These are phyloP conservation scores for Chunga burmeisteri DNA, from an alignment of 2,113 vertebrate species.

Conservation along the genomic window DNA sequence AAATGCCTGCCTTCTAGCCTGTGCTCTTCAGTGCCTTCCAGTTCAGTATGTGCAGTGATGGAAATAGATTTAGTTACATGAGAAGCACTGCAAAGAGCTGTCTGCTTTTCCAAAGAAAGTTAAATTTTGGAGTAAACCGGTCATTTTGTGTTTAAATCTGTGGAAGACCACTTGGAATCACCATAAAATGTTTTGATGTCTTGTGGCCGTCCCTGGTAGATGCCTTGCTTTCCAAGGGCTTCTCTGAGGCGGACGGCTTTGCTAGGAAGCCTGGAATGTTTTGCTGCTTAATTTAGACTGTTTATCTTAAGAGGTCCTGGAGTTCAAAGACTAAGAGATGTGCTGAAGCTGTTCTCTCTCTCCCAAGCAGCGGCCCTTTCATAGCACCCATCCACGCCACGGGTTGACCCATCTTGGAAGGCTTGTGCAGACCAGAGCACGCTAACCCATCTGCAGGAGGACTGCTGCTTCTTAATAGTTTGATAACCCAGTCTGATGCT, in stretches of 20 bases:
- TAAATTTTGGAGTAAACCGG: neutral
- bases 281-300: conserved; percentile 66
- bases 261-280: conserved; percentile 52
- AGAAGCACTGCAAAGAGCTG: neutral
- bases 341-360: neutral
- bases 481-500: neutral
- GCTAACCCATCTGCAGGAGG: neutral
- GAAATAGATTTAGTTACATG: neutral
- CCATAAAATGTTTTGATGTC: neutral
- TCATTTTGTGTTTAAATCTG: neutral
- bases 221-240: neutral
- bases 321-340: conserved; percentile 18
- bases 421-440: neutral
- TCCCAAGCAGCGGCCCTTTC: neutral
- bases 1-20: neutral
- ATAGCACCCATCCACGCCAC: neutral
- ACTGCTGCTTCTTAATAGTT: neutral
- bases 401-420: neutral
- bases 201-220: fast-evolving
- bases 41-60: neutral
- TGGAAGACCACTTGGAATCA: neutral
- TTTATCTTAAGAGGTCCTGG: conserved; percentile 48
- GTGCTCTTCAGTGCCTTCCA: neutral
- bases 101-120: neutral
- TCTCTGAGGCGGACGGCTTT: neutral